Conservation (phyloP, 2,113 vertebrate species). For the Nycticryphes semicollaris region DNA sequence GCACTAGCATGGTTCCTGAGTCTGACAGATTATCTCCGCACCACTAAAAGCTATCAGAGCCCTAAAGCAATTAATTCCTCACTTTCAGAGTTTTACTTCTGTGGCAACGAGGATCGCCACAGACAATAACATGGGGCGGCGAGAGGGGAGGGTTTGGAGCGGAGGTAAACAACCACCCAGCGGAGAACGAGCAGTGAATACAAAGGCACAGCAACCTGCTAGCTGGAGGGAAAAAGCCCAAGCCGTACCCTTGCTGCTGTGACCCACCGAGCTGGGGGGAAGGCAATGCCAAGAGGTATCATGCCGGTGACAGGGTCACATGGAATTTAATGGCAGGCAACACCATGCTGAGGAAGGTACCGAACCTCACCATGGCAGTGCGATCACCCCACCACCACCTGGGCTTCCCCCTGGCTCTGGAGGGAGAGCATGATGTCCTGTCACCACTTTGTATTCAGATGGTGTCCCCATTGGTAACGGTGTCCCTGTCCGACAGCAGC, state of each 20-base stretch:
- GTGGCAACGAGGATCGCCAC: background rate
- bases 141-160: background rate
- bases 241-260: background rate
- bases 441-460: background rate
- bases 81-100: slow-evolving; percentile 12
- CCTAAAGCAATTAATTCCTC: slow-evolving; percentile 16
- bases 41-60: background rate
- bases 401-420: background rate
- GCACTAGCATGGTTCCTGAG: background rate
- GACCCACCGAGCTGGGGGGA: background rate
- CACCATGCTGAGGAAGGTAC: background rate
- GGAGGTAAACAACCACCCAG: fast-evolving
- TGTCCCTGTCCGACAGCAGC: background rate
- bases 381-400: background rate
- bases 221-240: background rate
- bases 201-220: background rate
- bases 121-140: background rate
- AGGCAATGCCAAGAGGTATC: background rate
- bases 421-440: background rate
- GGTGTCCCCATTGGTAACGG: background rate
- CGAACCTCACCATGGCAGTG: background rate
- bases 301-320: fast-evolving
- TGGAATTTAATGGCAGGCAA: background rate
- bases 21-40: background rate
- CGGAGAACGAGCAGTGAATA: fast-evolving